Evolutionary conservation across 2,797 vertebrate species (phyloP).

Genomic region (Neomorphus geoffroyi): DNA sequence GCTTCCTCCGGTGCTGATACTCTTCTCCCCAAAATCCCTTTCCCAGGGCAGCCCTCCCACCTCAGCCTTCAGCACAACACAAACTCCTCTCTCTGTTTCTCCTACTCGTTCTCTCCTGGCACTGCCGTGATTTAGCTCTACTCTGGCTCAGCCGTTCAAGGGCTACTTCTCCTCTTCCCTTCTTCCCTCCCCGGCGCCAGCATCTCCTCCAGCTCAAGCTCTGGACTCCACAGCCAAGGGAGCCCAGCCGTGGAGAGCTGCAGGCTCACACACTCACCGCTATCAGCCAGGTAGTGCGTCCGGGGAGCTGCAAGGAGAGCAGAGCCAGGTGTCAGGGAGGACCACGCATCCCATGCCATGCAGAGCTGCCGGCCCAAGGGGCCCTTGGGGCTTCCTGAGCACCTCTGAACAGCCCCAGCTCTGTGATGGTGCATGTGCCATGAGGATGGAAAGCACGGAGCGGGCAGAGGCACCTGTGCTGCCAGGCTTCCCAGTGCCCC

Average conservation of each 20-base stretch:
- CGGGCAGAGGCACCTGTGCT: background rate
- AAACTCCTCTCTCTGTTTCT: background rate
- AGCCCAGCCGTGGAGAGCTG: background rate
- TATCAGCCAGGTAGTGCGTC: slow-evolving; percentile 86
- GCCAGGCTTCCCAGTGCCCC: fast-evolving
- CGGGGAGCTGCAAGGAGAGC: slow-evolving; percentile 84
- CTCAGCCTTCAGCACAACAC: background rate
- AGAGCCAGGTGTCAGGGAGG: slow-evolving; percentile 11
- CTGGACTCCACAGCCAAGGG: background rate
- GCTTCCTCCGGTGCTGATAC: background rate
- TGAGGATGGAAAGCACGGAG: background rate
- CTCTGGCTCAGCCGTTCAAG: background rate
- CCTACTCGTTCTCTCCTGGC: fast-evolving
- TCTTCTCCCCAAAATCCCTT: background rate
- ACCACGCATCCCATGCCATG: fast-evolving
- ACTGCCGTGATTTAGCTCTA: background rate
- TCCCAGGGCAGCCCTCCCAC: background rate
- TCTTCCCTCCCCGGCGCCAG: background rate
- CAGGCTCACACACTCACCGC: slow-evolving; percentile 80
- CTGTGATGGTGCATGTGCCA: fast-evolving
- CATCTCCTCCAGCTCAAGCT: background rate
- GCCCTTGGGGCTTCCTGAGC: background rate
- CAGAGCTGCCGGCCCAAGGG: background rate
- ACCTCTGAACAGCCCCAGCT: background rate
- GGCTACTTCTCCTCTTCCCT: background rate